Evolutionary conservation across 2,113 vertebrate genomes (phyloP), one percentile per base, ranked within the genome.

Genomic region (Motacilla alba): DNA sequence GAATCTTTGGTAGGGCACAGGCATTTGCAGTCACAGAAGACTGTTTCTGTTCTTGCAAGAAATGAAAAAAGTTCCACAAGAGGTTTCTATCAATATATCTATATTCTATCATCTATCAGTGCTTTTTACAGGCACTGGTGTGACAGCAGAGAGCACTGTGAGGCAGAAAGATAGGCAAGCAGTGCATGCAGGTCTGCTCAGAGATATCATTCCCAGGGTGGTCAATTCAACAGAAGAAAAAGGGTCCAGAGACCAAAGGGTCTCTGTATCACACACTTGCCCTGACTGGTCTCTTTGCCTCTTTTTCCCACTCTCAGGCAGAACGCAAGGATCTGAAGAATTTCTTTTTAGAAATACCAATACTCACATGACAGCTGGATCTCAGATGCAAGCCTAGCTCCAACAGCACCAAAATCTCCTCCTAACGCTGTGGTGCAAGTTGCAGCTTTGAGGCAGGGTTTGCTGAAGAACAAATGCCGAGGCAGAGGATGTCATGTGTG

Each of bases 231-330:
- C 9, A 79, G 35, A 80, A 81, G 10, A 8, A 72, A 76, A 59
- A 39, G 49, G 14, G 6, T 46, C 12, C 31, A 73, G 49, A 58
- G 30, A 53, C 37, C 26, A 79, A 4, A 2, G 8, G 49, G 44
- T 80, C 80, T 7, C 3, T 1, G 9, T 22, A 39, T n/a, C 55
- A 53, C 1, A 9, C 0, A 0, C 28, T 62, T 74, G 6, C 47
- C 59, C n/a, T 58, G 46, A 39, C 39, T 55, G 20, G 19, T 46
- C 10, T 69, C 31, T 73, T 33, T 37, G 31, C 23, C n/a, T 70
- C 56, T 43, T 63, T 75, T 31, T n/a, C 31, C 30, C 20, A 7
- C 13, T 50, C 15, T 17, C 20, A 50, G 30, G 27, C 55, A 83
- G 72, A 66, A 86, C 18, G 52, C 11, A 68, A 84, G 19, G 27